Conservation (phyloP, 1,140 invertebrate genomes). For the Drosophila elegans region DNA sequence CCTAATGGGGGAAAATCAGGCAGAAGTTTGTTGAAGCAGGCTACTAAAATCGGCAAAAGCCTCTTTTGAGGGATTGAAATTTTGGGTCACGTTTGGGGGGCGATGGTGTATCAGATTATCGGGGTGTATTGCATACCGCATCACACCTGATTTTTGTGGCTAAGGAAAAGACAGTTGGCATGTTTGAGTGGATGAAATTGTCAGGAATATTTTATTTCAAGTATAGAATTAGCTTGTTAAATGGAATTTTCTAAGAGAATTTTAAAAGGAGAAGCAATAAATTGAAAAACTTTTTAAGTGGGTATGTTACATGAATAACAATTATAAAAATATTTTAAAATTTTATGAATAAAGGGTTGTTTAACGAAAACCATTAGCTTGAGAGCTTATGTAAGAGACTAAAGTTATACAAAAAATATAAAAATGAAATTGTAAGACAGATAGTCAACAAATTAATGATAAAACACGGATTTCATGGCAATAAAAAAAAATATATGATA, state of each 20-base stretch:
- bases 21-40: conserved; percentile 13
- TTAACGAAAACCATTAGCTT: too few species aligned
- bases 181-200: conserved; percentile 17
- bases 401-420: too few species aligned
- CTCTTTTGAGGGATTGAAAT: conserved; percentile 33
- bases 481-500: background rate
- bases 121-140: conserved; percentile 49
- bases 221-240: conserved; percentile 17
- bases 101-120: conserved; percentile 15
- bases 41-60: conserved; percentile 48
- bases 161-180: conserved; percentile 8
- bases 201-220: conserved; percentile 26
- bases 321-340: too few species aligned
- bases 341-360: too few species aligned
- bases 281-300: background rate
- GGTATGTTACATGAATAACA: background rate
- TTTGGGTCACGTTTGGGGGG: background rate
- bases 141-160: conserved; percentile 53
- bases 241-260: conserved; percentile 1
- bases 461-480: too few species aligned
- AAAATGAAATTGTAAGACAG: too few species aligned
- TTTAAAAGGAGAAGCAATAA: background rate
- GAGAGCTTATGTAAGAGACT: too few species aligned
- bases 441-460: too few species aligned
- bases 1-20: conserved; percentile 16